Evolutionary conservation across 2,888 invertebrate species (phyloP).

Genomic region (Drosophila maculinotata): DNA sequence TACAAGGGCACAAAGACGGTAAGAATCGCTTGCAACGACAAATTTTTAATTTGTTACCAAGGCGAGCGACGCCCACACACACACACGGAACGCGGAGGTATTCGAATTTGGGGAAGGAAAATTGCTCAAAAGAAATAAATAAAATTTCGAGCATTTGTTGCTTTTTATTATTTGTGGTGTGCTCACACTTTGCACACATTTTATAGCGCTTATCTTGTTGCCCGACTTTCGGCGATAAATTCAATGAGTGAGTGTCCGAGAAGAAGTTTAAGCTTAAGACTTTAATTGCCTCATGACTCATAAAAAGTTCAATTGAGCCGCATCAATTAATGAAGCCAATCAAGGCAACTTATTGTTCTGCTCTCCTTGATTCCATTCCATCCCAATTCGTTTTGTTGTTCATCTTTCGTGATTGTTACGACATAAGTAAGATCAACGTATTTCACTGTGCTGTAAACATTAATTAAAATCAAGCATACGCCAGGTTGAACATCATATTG

Average conservation of each 20-base stretch:
- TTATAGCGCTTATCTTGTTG: conserved; percentile 46
- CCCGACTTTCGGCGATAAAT: conserved; percentile 52
- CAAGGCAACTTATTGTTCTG: conserved; percentile 16
- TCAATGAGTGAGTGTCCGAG: conserved; percentile 42
- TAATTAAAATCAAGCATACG: conserved; percentile 34
- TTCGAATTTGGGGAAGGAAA: conserved; percentile 4
- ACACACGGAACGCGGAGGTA: background rate
- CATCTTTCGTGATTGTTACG: background rate
- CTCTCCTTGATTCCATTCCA: background rate
- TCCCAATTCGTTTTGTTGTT: background rate
- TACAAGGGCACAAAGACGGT: conserved; percentile 19
- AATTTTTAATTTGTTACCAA: conserved; percentile 73
- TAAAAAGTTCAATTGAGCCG: conserved; percentile 29
- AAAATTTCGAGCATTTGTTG: conserved; percentile 55
- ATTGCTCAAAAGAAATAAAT: conserved; percentile 65
- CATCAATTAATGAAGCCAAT: conserved; percentile 40
- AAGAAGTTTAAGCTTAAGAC: conserved; percentile 50
- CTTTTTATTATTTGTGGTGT: conserved; percentile 46
- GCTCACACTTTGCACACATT: conserved; percentile 53
- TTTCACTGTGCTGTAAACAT: conserved; percentile 11
- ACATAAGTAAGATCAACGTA: too few relatives aligned
- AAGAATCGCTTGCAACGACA: conserved; percentile 65
- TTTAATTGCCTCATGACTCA: conserved; percentile 50
- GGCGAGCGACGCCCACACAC: conserved; percentile 35
- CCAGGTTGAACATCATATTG: conserved; percentile 7